phyloP scores from a whole-genome alignment of 2,797 vertebrate genomes.

The Percopsis omiscomaycus region DNA sequence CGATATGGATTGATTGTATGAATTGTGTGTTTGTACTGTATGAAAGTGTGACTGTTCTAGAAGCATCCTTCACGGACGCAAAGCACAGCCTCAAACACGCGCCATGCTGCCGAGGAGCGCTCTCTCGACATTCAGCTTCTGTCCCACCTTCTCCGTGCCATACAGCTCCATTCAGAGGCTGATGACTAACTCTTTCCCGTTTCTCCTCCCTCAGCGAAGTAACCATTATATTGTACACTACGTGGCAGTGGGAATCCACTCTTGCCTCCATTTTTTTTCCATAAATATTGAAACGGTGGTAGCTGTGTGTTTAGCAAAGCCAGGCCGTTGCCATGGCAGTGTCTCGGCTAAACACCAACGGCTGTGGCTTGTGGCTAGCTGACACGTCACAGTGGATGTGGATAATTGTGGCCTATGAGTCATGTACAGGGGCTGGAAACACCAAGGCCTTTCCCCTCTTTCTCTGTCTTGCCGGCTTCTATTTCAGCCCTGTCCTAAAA shows the following conservation, averaged over 20 bases:
- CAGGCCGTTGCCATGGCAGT: constrained; percentile 57
- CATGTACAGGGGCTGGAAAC: constrained; percentile 43
- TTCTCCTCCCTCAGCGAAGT: constrained; percentile 48
- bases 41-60: no score
- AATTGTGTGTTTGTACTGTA: no score
- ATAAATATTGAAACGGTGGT: constrained; percentile 60
- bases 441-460: constrained; percentile 51
- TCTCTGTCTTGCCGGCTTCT: background rate
- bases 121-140: constrained; percentile 18
- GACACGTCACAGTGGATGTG: constrained; percentile 29
- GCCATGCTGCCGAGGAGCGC: constrained; percentile 19
- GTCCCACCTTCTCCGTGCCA: constrained; percentile 25
- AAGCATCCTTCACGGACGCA: no score
- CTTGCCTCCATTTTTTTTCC: constrained; percentile 60
- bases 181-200: constrained; percentile 75
- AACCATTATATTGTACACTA: constrained; percentile 51
- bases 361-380: constrained; percentile 62
- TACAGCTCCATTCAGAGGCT: constrained; percentile 41
- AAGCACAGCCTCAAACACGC: constrained; percentile 39
- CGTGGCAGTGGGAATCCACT: constrained; percentile 65
- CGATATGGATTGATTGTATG: no score
- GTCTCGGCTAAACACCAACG: constrained; percentile 40
- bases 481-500: constrained; percentile 41
- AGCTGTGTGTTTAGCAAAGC: constrained; percentile 54
- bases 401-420: constrained; percentile 53